Percentiles rank a stretch among this genome's conserved stretches.
phyloP scores from a whole-genome alignment of 2,797 vertebrate genomes.

The Eleutherodactylus coqui region DNA sequence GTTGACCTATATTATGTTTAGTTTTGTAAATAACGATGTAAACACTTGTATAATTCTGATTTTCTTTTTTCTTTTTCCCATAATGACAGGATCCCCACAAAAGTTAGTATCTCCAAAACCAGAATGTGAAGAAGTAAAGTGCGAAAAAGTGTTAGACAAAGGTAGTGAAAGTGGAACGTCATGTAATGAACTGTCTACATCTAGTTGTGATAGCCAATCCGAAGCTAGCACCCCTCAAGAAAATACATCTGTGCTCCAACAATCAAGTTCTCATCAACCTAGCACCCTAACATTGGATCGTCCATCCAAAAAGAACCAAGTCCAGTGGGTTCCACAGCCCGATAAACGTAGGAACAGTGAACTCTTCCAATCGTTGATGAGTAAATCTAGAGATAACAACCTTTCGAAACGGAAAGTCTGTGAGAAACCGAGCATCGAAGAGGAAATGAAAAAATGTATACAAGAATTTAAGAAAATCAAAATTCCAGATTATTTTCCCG shows the following conservation, averaged over 20 bases:
- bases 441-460: slow-evolving; percentile 90
- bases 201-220: slow-evolving; percentile 87
- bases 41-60: not conserved
- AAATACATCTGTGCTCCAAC: slow-evolving; percentile 73
- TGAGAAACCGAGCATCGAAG: slow-evolving; percentile 84
- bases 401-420: slow-evolving; percentile 85
- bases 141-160: slow-evolving; percentile 81
- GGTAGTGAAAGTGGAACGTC: slow-evolving; percentile 90
- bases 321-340: slow-evolving; percentile 84
- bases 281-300: slow-evolving; percentile 86
- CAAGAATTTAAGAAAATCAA: slow-evolving; percentile 89
- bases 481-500: slow-evolving; percentile 87
- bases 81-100: slow-evolving; percentile 82
- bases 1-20: not conserved
- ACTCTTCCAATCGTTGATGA: slow-evolving; percentile 89
- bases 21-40: not conserved
- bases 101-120: slow-evolving; percentile 79
- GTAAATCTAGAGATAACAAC: slow-evolving; percentile 83
- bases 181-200: slow-evolving; percentile 86
- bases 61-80: slow-evolving; percentile 43
- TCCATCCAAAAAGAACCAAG: slow-evolving; percentile 81
- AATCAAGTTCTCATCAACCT: slow-evolving; percentile 79
- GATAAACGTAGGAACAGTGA: slow-evolving; percentile 90
- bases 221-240: slow-evolving; percentile 86
- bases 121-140: slow-evolving; percentile 81